phyloP scores from a whole-genome alignment of 2,113 vertebrate species.

The Trematomus loennbergii region DNA sequence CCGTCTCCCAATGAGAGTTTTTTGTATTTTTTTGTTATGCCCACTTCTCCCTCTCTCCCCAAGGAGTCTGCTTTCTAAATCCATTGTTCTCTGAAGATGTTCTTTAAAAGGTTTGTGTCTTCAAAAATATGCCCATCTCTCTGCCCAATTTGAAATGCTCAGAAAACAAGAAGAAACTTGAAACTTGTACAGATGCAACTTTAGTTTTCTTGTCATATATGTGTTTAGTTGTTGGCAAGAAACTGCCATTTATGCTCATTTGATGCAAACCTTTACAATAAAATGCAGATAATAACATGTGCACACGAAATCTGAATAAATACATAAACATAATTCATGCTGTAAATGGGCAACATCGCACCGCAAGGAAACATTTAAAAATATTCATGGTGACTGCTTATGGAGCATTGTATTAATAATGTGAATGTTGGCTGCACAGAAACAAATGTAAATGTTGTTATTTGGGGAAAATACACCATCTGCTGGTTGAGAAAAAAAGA shows the following conservation, averaged over 20 bases:
- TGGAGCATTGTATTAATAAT: background rate
- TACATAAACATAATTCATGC: background rate
- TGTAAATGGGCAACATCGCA: background rate
- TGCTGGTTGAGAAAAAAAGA: accelerated
- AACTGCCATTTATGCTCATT: conserved; percentile 15
- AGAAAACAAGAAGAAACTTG: background rate
- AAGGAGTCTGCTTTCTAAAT: conserved; percentile 16
- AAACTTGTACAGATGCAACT: background rate
- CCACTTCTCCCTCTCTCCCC: background rate
- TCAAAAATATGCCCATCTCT: background rate
- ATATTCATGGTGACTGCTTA: background rate
- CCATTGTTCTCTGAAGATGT: background rate
- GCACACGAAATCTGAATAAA: background rate
- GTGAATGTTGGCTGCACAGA: background rate
- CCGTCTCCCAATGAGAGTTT: background rate
- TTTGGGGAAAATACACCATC: background rate
- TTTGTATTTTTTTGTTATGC: too few relatives aligned
- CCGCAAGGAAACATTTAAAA: background rate
- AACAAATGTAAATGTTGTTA: background rate
- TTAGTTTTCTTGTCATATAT: background rate
- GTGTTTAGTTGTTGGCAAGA: background rate
- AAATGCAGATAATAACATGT: too few relatives aligned
- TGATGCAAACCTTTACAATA: background rate
- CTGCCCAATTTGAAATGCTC: background rate
- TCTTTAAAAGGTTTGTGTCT: background rate